phyloP scores from a whole-genome alignment of 2,888 invertebrate species.

The Drosophila histrio region DNA sequence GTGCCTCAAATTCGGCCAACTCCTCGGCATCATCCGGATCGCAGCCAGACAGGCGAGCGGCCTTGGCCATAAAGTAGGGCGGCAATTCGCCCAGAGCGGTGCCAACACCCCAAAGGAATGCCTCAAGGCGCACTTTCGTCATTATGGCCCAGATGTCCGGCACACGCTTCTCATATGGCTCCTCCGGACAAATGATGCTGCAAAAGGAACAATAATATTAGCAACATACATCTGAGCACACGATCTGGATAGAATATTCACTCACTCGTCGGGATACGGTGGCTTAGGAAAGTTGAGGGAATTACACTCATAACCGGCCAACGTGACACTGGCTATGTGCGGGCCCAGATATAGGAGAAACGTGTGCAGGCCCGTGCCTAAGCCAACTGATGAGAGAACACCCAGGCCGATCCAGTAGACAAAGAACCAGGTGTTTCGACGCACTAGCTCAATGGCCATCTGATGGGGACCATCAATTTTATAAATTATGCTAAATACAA shows the following conservation, averaged over 20 bases:
- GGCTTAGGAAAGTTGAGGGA: slow-evolving; percentile 97
- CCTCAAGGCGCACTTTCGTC: slow-evolving; percentile 97
- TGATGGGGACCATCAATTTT: slow-evolving; percentile 84
- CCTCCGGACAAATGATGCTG: slow-evolving; percentile 96
- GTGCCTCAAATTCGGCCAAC: slow-evolving; percentile 89
- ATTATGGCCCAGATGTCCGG: slow-evolving; percentile 97
- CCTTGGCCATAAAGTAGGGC: slow-evolving; percentile 99
- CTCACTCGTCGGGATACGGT: slow-evolving; percentile 98
- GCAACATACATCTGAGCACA: neutral
- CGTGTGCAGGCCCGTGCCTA: slow-evolving; percentile 99
- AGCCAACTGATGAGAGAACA: slow-evolving; percentile 97
- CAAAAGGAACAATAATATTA: slow-evolving; percentile 62
- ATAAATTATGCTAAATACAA: slow-evolving; percentile 82
- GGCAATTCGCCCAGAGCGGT: slow-evolving; percentile 99
- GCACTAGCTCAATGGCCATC: slow-evolving; percentile 80
- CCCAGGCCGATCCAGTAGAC: slow-evolving; percentile 97
- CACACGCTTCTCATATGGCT: slow-evolving; percentile 86
- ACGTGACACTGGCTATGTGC: slow-evolving; percentile 98
- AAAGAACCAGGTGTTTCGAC: slow-evolving; percentile 84
- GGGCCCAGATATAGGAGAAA: slow-evolving; percentile 99
- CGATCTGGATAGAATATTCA: slow-evolving; percentile 38
- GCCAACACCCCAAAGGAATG: slow-evolving; percentile 98
- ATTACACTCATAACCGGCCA: slow-evolving; percentile 99
- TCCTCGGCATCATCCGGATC: slow-evolving; percentile 89
- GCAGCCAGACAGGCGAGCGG: slow-evolving; percentile 90